A percentile compares a stretch with the other conserved stretches of the same genome.
Conservation (phyloP, 2,113 vertebrate genomes). For the Spea multiplicata region DNA sequence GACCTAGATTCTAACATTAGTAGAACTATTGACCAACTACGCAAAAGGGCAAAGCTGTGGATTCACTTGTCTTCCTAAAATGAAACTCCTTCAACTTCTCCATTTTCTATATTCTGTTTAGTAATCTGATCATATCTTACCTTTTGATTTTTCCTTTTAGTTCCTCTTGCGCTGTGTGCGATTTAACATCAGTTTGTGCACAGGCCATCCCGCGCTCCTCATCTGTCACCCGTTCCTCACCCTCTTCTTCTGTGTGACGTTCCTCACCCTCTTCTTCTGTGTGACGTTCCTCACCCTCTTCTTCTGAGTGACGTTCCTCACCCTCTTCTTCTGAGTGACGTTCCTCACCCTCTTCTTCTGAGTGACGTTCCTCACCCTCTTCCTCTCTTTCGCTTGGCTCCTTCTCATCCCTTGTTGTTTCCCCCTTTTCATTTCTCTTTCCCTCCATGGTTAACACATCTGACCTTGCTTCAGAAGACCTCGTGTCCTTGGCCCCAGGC, state of each 20-base stretch:
- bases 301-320: not conserved
- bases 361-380: not conserved
- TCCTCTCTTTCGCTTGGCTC: not conserved
- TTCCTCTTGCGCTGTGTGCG: not conserved
- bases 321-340: too few relatives aligned
- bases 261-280: too few relatives aligned
- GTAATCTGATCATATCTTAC: not conserved
- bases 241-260: not conserved
- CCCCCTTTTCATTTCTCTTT: too few relatives aligned
- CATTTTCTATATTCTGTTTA: too few relatives aligned
- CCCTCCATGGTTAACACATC: not conserved
- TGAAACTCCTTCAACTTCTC: too few relatives aligned
- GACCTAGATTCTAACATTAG: too few relatives aligned
- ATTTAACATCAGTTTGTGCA: not conserved
- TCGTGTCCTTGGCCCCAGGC: not conserved
- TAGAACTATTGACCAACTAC: too few relatives aligned
- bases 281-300: too few relatives aligned
- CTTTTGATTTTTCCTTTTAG: conserved; percentile 26
- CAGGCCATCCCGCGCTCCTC: not conserved
- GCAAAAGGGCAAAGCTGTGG: too few relatives aligned
- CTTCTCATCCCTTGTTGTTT: too few relatives aligned
- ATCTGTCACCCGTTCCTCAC: not conserved
- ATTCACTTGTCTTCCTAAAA: too few relatives aligned
- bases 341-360: too few relatives aligned
- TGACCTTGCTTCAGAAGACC: not conserved